Conservation (phyloP, 1,140 invertebrate species). For the Heliothis virescens region DNA sequence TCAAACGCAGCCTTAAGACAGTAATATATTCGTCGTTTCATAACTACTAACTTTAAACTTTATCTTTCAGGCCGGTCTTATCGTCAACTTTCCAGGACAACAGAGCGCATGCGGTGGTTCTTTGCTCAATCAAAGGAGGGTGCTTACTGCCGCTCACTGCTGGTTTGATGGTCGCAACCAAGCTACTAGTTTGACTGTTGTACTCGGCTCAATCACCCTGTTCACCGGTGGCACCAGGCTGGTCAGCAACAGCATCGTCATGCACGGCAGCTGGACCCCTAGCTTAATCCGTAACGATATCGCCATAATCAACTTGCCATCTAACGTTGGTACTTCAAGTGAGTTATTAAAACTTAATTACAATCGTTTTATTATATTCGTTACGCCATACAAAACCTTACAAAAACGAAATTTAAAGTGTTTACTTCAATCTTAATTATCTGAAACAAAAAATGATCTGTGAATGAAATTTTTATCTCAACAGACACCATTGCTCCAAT, state of each 20-base stretch:
- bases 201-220: constrained; percentile 62
- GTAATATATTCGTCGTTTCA: no score
- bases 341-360: constrained; percentile 23
- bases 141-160: constrained; percentile 69
- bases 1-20: neutral
- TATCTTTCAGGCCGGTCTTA: constrained; percentile 60
- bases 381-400: neutral
- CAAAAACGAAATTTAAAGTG: neutral
- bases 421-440: no score
- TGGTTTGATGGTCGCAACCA: constrained; percentile 57
- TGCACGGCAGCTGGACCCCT: constrained; percentile 54
- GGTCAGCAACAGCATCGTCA: constrained; percentile 50
- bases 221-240: constrained; percentile 65
- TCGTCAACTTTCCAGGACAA: constrained; percentile 43
- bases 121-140: constrained; percentile 57
- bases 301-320: constrained; percentile 66
- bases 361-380: no score
- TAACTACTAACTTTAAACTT: no score
- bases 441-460: no score
- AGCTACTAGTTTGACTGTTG: constrained; percentile 49
- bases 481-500: constrained; percentile 11
- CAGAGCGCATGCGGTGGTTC: constrained; percentile 60
- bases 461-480: neutral
- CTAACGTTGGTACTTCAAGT: constrained; percentile 66
- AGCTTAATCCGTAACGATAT: constrained; percentile 61